Conservation (phyloP, 2,797 vertebrate species). For the Limosa lapponica region DNA sequence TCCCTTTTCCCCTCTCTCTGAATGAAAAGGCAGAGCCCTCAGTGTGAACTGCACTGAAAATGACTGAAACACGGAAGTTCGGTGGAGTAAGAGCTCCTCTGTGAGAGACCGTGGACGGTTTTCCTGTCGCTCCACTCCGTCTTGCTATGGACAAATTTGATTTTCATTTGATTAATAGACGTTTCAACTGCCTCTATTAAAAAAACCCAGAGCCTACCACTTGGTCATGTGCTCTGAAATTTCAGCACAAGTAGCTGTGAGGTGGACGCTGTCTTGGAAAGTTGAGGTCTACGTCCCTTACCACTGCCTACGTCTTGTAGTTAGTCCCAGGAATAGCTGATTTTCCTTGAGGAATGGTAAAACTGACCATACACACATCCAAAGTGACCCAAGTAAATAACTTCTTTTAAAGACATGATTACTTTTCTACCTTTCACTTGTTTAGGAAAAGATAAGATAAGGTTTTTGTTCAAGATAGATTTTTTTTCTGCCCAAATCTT, state of each 20-base stretch:
- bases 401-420: neutral
- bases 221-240: fast-evolving
- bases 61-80: neutral
- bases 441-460: neutral
- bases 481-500: neutral
- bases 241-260: neutral
- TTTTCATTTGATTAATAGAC: neutral
- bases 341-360: neutral
- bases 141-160: neutral
- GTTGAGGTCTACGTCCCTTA: neutral
- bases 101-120: fast-evolving
- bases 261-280: neutral
- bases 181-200: neutral
- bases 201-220: fast-evolving
- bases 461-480: neutral
- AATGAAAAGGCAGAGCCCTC: neutral
- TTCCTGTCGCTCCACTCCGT: neutral
- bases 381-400: neutral
- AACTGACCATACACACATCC: neutral
- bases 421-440: neutral
- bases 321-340: neutral
- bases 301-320: neutral
- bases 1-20: neutral
- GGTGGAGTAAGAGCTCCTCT: neutral
- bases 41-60: neutral